These are phyloP conservation scores for Telenomus remus DNA, from an alignment of 1,140 invertebrate species.

Conservation along the genomic window DNA sequence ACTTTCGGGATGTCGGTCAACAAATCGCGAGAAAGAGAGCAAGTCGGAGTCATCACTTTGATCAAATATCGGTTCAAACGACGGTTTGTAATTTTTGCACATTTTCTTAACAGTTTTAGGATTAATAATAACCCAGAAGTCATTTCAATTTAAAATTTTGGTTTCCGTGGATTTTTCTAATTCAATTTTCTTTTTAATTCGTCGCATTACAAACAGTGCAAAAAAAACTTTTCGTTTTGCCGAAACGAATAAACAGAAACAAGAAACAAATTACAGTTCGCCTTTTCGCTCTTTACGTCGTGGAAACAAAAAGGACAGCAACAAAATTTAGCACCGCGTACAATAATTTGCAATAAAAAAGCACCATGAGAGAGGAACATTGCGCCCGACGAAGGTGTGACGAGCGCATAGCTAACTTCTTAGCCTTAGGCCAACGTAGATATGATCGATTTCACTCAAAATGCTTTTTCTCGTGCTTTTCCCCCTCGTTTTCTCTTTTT, in stretches of 20 bases:
- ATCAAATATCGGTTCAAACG: no score
- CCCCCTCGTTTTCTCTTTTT: conserved; percentile 7
- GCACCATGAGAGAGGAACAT: conserved; percentile 48
- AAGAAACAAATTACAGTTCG: conserved; percentile 32
- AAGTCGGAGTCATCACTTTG: no score
- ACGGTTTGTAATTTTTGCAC: no score
- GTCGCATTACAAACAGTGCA: conserved; percentile 47
- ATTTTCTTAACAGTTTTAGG: no score
- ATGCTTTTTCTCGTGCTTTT: conserved; percentile 17
- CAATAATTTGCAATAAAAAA: conserved; percentile 48
- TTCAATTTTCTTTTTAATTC: conserved; percentile 20
- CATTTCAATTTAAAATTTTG: no score
- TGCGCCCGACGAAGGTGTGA: conserved; percentile 52
- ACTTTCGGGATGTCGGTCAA: no score
- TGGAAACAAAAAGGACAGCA: conserved; percentile 1
- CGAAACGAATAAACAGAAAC: conserved; percentile 19
- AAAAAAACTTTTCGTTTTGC: conserved; percentile 46
- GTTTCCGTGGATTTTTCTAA: conserved; percentile 43
- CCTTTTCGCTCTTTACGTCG: conserved; percentile 5
- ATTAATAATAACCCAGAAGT: no score
- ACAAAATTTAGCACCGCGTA: background rate
- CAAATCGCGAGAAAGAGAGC: no score
- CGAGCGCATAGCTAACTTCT: conserved; percentile 48
- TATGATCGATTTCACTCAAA: conserved; percentile 45
- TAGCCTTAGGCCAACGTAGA: conserved; percentile 47